Evolutionary conservation across 2,797 vertebrate species (phyloP).

Genomic region (Bryconaethiops microstoma): DNA sequence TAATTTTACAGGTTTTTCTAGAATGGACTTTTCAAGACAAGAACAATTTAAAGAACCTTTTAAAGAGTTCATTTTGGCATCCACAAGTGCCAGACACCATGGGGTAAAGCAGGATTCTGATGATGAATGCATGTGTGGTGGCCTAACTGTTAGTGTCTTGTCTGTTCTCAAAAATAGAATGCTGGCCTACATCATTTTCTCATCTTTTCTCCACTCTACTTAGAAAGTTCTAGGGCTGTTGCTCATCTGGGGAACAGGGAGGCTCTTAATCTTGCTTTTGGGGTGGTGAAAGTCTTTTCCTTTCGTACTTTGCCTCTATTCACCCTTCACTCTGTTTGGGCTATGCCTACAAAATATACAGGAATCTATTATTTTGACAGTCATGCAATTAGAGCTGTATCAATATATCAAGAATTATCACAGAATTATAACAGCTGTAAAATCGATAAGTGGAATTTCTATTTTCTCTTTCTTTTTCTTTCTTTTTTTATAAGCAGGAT

Average conservation of each 20-base stretch:
- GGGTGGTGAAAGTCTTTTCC: background rate
- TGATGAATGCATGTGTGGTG: slow-evolving; percentile 3
- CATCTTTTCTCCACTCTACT: slow-evolving; percentile 4
- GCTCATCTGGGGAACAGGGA: background rate
- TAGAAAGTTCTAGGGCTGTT: slow-evolving; percentile 6
- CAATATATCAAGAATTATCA: too few species aligned
- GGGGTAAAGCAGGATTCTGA: background rate
- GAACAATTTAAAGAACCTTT: background rate
- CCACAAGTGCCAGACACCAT: background rate
- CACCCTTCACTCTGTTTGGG: background rate
- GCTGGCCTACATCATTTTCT: background rate
- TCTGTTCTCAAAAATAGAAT: slow-evolving; percentile 10
- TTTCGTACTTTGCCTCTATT: too few species aligned
- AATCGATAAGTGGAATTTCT: too few species aligned
- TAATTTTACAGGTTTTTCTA: too few species aligned
- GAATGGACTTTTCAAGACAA: background rate
- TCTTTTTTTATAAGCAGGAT: too few species aligned
- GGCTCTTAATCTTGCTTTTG: background rate
- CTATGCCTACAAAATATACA: background rate
- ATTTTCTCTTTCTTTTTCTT: too few species aligned
- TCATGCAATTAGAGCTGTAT: too few species aligned
- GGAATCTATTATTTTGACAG: too few species aligned
- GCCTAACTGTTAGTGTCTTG: background rate
- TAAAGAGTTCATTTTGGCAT: background rate
- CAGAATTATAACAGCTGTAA: too few species aligned